These are phyloP conservation scores for Xiphias gladius DNA, from an alignment of 2,113 vertebrate genomes.

Conservation along the genomic window DNA sequence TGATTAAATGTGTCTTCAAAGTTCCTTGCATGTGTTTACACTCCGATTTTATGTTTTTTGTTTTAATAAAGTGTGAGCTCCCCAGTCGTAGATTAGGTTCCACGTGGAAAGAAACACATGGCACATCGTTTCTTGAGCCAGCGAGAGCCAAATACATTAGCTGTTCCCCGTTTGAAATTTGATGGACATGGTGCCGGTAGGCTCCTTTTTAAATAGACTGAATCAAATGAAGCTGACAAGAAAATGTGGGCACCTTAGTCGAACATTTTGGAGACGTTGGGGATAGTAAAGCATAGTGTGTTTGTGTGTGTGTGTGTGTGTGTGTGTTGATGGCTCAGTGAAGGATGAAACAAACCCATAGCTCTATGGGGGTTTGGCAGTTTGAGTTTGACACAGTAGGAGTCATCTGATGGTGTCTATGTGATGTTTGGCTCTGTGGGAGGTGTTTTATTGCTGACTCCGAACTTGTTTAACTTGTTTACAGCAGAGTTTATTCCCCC, in stretches of 20 bases:
- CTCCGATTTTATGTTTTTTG: neutral
- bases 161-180: neutral
- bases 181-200: neutral
- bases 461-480: conserved; percentile 31
- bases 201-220: neutral
- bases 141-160: neutral
- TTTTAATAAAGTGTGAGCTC: neutral
- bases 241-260: neutral
- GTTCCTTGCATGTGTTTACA: neutral
- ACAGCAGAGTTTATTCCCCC: neutral
- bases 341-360: conserved; percentile 30
- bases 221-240: neutral
- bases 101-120: neutral
- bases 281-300: neutral
- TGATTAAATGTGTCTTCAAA: conserved; percentile 11
- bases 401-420: conserved; percentile 18
- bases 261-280: neutral
- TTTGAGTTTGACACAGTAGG: conserved; percentile 40
- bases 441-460: conserved; percentile 18
- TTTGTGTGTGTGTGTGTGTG: conserved; percentile 5
- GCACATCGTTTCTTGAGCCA: neutral
- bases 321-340: conserved; percentile 11
- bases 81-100: neutral
- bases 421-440: conserved; percentile 33
- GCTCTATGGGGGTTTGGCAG: conserved; percentile 34